A percentile compares a stretch with the other conserved stretches of the same genome.
These are phyloP conservation scores for Solea senegalensis DNA, from an alignment of 2,113 vertebrate species.

Conservation along the genomic window DNA sequence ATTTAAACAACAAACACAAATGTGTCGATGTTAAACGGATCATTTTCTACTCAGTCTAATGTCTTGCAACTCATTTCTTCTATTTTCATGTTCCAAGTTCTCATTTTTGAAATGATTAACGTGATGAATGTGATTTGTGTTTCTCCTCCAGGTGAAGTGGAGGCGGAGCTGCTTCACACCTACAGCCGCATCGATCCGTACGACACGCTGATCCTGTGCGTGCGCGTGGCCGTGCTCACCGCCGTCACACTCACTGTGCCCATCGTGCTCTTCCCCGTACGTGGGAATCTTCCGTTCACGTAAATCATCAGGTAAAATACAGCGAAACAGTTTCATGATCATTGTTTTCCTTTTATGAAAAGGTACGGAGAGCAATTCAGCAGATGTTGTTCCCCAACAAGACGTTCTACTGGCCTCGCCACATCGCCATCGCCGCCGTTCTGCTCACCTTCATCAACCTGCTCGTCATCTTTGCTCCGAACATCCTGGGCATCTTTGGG, in stretches of 20 bases:
- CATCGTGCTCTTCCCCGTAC: slow-evolving; percentile 97
- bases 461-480: slow-evolving; percentile 97
- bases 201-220: slow-evolving; percentile 92
- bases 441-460: slow-evolving; percentile 93
- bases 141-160: slow-evolving; percentile 85
- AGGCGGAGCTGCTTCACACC: slow-evolving; percentile 94
- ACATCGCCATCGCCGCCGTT: slow-evolving; percentile 84
- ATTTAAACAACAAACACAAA: too few species aligned
- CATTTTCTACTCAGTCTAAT: too few species aligned
- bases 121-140: background rate
- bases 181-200: slow-evolving; percentile 93
- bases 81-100: background rate
- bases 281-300: slow-evolving; percentile 39
- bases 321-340: background rate
- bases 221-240: slow-evolving; percentile 93
- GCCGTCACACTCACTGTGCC: slow-evolving; percentile 97
- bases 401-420: slow-evolving; percentile 94
- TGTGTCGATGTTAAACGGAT: too few species aligned
- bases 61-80: background rate
- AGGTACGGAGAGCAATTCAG: slow-evolving; percentile 96
- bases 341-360: background rate
- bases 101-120: background rate
- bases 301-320: background rate
- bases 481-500: slow-evolving; percentile 97
- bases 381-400: slow-evolving; percentile 95